phyloP scores from a whole-genome alignment of 2,113 vertebrate genomes.

The Laticauda laticaudata region DNA sequence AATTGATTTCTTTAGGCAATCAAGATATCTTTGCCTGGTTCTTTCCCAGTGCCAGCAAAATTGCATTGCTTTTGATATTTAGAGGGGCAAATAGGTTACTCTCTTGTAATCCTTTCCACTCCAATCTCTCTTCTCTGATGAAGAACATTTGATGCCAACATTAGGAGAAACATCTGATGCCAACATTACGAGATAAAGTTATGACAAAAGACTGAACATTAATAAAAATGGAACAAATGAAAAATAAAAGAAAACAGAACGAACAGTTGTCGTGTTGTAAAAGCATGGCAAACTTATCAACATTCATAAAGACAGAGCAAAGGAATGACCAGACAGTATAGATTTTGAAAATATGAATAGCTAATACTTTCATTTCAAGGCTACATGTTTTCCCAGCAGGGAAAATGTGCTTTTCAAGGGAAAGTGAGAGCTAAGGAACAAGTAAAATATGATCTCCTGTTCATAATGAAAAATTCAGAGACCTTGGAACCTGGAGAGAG shows the following conservation, averaged over 20 bases:
- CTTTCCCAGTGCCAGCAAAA: not conserved
- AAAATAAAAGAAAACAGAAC: not conserved
- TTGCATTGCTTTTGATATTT: not conserved
- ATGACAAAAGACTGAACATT: not conserved
- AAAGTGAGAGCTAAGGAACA: not conserved
- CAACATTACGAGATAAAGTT: not conserved
- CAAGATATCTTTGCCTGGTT: not conserved
- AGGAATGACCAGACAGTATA: not conserved
- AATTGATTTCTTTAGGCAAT: not conserved
- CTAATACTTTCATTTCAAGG: not conserved
- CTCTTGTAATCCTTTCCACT: not conserved
- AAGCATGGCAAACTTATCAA: not conserved
- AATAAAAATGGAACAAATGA: not conserved
- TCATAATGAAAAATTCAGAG: not conserved
- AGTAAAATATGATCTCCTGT: not conserved
- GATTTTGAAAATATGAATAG: not conserved
- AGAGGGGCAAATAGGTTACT: not conserved
- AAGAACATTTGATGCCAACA: not conserved
- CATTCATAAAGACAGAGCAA: not conserved
- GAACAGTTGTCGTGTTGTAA: not conserved
- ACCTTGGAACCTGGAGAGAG: not conserved
- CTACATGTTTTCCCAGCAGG: not conserved
- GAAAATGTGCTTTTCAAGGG: not conserved
- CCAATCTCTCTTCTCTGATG: not conserved
- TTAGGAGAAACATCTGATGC: not conserved